Conservation (phyloP, 2,113 vertebrate genomes). For the Oncorhynchus mykiss region DNA sequence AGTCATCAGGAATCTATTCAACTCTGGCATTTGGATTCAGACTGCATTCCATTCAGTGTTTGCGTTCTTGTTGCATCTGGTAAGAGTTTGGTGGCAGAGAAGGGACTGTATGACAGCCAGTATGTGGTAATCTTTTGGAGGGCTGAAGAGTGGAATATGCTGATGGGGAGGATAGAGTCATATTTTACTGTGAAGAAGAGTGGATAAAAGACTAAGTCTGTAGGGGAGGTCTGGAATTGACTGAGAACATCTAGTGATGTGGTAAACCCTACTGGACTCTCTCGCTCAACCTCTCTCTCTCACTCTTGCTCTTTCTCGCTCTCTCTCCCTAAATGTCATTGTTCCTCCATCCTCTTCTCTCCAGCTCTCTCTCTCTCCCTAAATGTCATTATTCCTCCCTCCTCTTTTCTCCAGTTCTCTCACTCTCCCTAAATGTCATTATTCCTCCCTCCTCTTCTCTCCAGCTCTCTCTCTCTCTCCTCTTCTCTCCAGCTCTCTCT, state of each 20-base stretch:
- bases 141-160: constrained; percentile 1
- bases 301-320: background rate
- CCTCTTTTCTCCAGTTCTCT: too few species aligned
- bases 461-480: too few species aligned
- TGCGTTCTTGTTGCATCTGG: background rate
- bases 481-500: too few species aligned
- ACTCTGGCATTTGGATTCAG: background rate
- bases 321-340: constrained; percentile 12
- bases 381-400: background rate
- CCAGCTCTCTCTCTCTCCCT: background rate
- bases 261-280: background rate
- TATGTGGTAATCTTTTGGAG: background rate
- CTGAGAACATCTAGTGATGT: background rate
- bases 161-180: constrained; percentile 8
- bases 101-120: too few species aligned
- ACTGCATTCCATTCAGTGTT: background rate
- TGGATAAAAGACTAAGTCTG: constrained; percentile 3
- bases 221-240: background rate
- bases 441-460: too few species aligned
- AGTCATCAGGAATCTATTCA: background rate
- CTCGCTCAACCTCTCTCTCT: too few species aligned
- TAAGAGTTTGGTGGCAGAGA: background rate
- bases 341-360: background rate
- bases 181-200: background rate
- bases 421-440: too few species aligned